These are phyloP conservation scores for Zosterops japonicus DNA, from an alignment of 2,113 vertebrate species.

Conservation along the genomic window DNA sequence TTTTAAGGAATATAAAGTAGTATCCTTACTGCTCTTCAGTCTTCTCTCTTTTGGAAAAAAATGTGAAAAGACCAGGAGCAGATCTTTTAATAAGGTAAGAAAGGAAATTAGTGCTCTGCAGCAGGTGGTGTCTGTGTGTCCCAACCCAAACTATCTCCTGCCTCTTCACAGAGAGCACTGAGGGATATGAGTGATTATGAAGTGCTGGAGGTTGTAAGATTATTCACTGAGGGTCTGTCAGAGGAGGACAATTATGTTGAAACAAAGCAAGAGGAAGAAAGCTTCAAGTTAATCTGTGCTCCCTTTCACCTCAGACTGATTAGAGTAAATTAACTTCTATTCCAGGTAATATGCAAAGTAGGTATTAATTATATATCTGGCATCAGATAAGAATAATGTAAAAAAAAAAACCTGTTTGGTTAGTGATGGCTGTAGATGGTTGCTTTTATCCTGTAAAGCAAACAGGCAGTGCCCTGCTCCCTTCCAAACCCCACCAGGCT, in stretches of 20 bases:
- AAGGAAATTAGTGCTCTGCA: neutral
- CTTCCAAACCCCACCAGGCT: neutral
- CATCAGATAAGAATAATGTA: neutral
- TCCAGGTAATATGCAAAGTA: conserved; percentile 24
- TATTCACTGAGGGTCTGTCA: neutral
- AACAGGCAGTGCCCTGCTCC: neutral
- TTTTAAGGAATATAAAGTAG: neutral
- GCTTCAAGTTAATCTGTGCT: conserved; percentile 41
- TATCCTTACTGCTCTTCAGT: neutral
- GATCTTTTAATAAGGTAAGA: neutral
- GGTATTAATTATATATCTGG: conserved; percentile 18
- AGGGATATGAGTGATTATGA: neutral
- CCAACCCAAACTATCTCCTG: neutral
- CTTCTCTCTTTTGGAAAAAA: neutral
- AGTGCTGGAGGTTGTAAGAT: neutral
- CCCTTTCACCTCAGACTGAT: conserved; percentile 49
- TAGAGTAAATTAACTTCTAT: conserved; percentile 36
- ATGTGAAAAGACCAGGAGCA: neutral
- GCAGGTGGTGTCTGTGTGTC: neutral
- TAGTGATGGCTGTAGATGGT: neutral
- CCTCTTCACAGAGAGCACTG: neutral
- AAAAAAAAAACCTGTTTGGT: neutral
- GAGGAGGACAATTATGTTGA: conserved; percentile 25
- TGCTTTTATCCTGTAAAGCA: neutral
- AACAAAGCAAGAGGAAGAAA: neutral